Conservation (phyloP, 2,888 invertebrate genomes). For the Zootermopsis nevadensis region DNA sequence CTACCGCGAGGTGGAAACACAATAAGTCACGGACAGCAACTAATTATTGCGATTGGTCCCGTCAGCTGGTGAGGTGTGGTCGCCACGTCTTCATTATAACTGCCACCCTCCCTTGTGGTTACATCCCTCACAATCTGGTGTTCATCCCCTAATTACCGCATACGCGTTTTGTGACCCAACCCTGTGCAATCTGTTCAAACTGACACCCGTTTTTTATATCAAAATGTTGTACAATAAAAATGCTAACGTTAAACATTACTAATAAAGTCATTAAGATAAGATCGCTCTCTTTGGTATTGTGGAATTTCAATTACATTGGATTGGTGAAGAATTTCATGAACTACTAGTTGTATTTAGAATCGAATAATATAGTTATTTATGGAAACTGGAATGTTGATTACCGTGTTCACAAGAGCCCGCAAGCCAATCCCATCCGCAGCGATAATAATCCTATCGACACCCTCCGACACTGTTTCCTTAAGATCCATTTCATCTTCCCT, state of each 20-base stretch:
- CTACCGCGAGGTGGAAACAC: not conserved
- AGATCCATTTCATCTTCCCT: no score
- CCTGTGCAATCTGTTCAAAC: not conserved
- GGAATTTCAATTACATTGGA: no score
- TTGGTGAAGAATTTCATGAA: no score
- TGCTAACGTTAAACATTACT: not conserved
- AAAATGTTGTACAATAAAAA: not conserved
- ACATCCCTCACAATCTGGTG: conserved; percentile 24
- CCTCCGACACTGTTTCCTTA: no score
- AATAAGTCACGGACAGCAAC: not conserved
- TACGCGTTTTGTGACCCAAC: conserved; percentile 6
- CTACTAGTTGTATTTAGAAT: no score
- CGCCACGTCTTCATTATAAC: conserved; percentile 32
- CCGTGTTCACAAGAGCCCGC: no score
- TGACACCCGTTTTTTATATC: not conserved
- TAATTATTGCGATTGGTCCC: conserved; percentile 4
- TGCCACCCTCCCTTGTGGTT: conserved; percentile 16
- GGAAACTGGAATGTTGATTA: no score
- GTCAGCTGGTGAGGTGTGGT: conserved; percentile 23
- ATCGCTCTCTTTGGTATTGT: not conserved
- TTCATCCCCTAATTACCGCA: conserved; percentile 30
- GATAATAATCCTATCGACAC: no score
- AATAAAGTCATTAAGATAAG: not conserved
- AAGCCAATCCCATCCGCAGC: no score
- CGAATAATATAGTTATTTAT: no score